Conservation (phyloP, 2,888 invertebrate genomes). For the Atherix ibis region DNA sequence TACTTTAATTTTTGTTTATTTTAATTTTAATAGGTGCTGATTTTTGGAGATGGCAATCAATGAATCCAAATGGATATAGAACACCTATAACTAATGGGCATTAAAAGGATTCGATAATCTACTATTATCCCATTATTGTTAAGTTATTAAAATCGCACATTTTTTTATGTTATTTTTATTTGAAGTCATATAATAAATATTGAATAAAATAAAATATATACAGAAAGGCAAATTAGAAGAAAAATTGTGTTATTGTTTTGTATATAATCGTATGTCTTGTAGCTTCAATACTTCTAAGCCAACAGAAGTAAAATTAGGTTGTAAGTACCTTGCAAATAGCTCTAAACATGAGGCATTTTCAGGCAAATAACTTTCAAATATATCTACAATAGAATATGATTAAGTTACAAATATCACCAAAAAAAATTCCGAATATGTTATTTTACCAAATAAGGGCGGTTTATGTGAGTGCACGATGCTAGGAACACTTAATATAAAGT, state of each 20-base stretch:
- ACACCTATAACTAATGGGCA: constrained; percentile 10
- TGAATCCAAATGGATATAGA: constrained; percentile 63
- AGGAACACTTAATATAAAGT: constrained; percentile 66
- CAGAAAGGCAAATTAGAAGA: too few species aligned
- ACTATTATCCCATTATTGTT: too few species aligned
- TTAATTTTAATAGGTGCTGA: constrained; percentile 45
- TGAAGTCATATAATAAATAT: too few species aligned
- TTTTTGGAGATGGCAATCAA: constrained; percentile 80
- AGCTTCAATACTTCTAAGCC: constrained; percentile 77
- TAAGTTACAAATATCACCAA: not conserved
- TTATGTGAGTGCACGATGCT: constrained; percentile 92
- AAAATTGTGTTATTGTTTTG: too few species aligned
- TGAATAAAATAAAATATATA: too few species aligned
- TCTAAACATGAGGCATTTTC: constrained; percentile 55
- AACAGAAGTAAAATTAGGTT: constrained; percentile 69
- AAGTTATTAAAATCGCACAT: too few species aligned
- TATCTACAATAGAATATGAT: constrained; percentile 38
- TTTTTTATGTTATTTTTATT: too few species aligned
- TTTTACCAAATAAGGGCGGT: constrained; percentile 64
- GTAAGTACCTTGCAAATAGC: constrained; percentile 79
- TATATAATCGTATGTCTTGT: constrained; percentile 43
- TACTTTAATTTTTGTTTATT: constrained; percentile 1
- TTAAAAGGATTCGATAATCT: too few species aligned
- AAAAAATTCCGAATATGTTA: too few species aligned
- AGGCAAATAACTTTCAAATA: constrained; percentile 42